Evolutionary conservation across 2,113 vertebrate species (phyloP), one percentile per base, ranked within the genome.

Genomic region (Lepus timidus): DNA sequence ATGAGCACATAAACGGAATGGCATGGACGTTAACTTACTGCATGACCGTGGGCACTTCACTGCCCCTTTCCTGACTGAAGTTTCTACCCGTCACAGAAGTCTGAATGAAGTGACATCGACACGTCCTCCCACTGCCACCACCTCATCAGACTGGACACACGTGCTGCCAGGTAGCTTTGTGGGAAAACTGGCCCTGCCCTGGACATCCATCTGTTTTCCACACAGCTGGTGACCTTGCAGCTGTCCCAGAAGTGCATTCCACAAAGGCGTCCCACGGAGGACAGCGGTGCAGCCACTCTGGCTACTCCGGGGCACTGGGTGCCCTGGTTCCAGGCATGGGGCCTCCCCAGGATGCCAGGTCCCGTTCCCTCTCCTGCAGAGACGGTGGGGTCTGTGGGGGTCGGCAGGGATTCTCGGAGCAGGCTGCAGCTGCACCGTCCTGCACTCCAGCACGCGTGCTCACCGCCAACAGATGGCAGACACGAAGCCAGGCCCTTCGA

Each of bases 391-490:
- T 23, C n/a, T 55, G 70, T 36, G 4, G 1, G 84, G 67, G 49
- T 94, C 90, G 55, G 67, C 89, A 39, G 88, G 16, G 11, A 51
- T 55, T 25, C 25, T 68, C 52, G 23, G 58, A 79, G 87, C 83
- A 87, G 1, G 58, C 91, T 36, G 75, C 70, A 86, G 90, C 93
- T 64, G 0, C 52, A 36, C 88, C 84, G 80, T 94, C 97, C 97
- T 97, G 87, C 95, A 92, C 84, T 14, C 0, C 25, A 75, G 96
- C 94, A 97, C 98, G 97, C 97, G 96, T 97, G 97, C 95, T 97
- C 97, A 94, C 96, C 96, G 94, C 97, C 91, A 44, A 49, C 55
- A 31, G 96, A 96, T 6, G 31, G 84, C 92, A 82, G 85, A 96
- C 65, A 96, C 97, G 96, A 88, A 78, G 95, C 90, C n/a, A 94